These are phyloP conservation scores for Macrostomum lignano DNA, from an alignment of 1,140 invertebrate species.

Conservation along the genomic window DNA sequence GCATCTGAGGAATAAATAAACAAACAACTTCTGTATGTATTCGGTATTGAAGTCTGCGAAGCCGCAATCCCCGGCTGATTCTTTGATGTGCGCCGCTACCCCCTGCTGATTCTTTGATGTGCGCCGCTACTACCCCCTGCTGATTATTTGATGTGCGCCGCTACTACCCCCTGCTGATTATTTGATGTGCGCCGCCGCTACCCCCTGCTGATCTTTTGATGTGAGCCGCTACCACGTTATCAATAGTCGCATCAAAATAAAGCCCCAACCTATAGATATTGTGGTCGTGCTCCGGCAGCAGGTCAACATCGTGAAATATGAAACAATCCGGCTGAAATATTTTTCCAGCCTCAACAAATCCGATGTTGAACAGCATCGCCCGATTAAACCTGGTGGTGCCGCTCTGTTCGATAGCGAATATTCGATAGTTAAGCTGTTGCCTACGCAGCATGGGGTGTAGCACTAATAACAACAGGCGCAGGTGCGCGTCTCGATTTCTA, in stretches of 20 bases:
- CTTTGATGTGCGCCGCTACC: too few species aligned
- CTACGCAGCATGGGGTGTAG: constrained; percentile 59
- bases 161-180: too few species aligned
- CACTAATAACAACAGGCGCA: constrained; percentile 46
- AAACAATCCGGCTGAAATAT: constrained; percentile 38
- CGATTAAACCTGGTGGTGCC: constrained; percentile 49
- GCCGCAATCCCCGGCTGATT: too few species aligned
- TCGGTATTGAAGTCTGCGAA: too few species aligned
- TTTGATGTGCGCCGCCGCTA: too few species aligned
- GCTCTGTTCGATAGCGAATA: constrained; percentile 33
- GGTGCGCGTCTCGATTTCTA: constrained; percentile 44
- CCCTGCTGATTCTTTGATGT: too few species aligned
- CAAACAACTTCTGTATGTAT: too few species aligned
- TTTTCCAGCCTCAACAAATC: constrained; percentile 42
- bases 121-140: too few species aligned
- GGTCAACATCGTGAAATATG: constrained; percentile 74
- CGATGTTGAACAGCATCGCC: constrained; percentile 69
- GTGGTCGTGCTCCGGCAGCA: constrained; percentile 54
- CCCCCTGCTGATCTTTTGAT: too few species aligned
- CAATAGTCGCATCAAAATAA: too few species aligned
- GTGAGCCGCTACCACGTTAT: too few species aligned
- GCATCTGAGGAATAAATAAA: constrained; percentile 51
- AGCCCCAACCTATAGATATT: constrained; percentile 68
- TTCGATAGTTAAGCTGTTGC: constrained; percentile 55
- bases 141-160: too few species aligned